Evolutionary conservation across 2,113 vertebrate species (phyloP).

Genomic region (Theropithecus gelada): DNA sequence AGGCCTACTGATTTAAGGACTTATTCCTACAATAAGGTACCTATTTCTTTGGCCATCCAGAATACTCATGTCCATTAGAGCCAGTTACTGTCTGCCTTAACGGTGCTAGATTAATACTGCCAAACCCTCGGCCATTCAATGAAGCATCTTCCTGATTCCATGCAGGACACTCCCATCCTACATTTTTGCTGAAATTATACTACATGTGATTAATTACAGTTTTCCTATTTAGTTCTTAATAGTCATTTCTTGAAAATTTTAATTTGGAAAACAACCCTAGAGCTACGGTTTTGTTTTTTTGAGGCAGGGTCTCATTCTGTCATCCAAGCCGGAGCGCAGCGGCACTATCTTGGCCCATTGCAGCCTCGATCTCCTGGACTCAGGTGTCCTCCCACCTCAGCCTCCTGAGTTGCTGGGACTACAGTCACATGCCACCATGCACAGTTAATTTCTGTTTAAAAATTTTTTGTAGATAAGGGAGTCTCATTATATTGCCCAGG

Average conservation of each 20-base stretch:
- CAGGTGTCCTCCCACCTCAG: too few species aligned
- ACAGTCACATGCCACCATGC: too few species aligned
- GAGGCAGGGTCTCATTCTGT: too few species aligned
- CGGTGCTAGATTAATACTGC: neutral
- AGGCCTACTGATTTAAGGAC: neutral
- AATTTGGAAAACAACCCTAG: neutral
- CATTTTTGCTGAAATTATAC: slow-evolving; percentile 1
- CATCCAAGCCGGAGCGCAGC: too few species aligned
- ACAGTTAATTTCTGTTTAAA: too few species aligned
- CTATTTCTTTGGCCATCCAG: neutral
- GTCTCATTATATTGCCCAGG: too few species aligned
- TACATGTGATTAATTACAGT: neutral
- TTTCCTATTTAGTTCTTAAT: neutral
- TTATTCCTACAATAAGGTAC: neutral
- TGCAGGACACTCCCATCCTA: neutral
- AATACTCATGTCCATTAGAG: neutral
- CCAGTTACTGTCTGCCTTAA: neutral
- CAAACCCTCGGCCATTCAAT: neutral
- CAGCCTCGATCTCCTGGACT: too few species aligned
- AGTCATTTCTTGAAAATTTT: neutral
- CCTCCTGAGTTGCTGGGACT: too few species aligned
- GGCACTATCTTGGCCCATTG: too few species aligned
- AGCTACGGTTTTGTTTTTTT: neutral
- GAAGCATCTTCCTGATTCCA: neutral
- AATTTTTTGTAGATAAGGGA: too few species aligned